phyloP scores from a whole-genome alignment of 2,888 invertebrate genomes.

The Strigamia transsilvanica region DNA sequence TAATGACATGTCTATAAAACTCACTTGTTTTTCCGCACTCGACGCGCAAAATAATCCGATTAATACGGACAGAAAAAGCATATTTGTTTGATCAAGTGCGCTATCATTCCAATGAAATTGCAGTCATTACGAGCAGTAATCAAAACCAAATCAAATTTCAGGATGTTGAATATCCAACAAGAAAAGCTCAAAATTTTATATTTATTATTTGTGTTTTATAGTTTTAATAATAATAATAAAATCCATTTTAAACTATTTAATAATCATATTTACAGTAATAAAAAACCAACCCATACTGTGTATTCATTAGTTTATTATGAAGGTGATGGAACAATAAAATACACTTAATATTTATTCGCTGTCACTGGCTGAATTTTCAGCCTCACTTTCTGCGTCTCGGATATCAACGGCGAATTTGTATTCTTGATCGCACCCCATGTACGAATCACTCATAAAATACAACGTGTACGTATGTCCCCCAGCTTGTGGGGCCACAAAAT shows the following conservation, averaged over 20 bases:
- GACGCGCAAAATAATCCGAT: no score
- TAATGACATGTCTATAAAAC: neutral
- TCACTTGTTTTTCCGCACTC: neutral
- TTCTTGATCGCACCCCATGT: slow-evolving; percentile 99
- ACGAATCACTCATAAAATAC: slow-evolving; percentile 99
- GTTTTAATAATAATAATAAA: neutral
- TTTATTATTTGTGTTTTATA: neutral
- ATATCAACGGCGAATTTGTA: slow-evolving; percentile 91
- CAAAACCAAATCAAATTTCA: neutral
- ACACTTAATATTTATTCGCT: slow-evolving; percentile 57
- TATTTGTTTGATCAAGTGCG: no score
- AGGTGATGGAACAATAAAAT: neutral
- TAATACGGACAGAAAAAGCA: no score
- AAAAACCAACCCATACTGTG: neutral
- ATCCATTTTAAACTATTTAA: no score
- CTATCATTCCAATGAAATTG: neutral
- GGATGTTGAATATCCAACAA: neutral
- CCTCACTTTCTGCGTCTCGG: slow-evolving; percentile 68
- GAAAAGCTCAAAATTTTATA: no score
- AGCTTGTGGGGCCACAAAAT: slow-evolving; percentile 91
- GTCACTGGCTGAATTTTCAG: slow-evolving; percentile 59
- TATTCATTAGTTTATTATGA: neutral
- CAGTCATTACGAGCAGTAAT: neutral
- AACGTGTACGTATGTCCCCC: slow-evolving; percentile 89
- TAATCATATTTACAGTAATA: no score